phyloP scores from a whole-genome alignment of 2,113 vertebrate species.

The Laticauda laticaudata region DNA sequence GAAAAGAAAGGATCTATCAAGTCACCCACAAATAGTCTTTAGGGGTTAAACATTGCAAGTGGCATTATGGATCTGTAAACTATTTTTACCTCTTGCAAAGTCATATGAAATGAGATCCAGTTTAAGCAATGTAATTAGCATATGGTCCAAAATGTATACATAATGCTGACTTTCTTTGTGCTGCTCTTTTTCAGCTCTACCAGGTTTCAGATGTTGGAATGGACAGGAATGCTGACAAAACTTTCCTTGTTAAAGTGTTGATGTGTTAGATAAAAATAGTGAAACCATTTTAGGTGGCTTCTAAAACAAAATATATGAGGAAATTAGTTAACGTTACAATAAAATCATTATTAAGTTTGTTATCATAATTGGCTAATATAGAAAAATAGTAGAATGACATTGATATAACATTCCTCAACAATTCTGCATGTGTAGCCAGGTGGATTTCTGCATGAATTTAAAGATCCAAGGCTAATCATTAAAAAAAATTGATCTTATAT shows the following conservation, averaged over 20 bases:
- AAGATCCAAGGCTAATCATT: not conserved
- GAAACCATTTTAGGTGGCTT: not conserved
- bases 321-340: not conserved
- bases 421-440: not conserved
- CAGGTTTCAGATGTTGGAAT: not conserved
- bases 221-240: not conserved
- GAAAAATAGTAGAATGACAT: not conserved
- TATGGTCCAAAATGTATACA: not conserved
- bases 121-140: not conserved
- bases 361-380: not conserved
- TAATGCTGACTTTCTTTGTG: not conserved
- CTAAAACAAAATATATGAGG: not conserved
- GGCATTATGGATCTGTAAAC: not conserved
- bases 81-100: not conserved
- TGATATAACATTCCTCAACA: not conserved
- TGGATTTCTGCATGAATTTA: constrained; percentile 12
- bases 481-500: not conserved
- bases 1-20: not conserved
- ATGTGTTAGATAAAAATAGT: not conserved
- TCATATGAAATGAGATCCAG: not conserved
- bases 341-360: not conserved
- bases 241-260: not conserved
- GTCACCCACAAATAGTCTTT: not conserved
- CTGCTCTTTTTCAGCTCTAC: not conserved
- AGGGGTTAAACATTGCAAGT: not conserved